A percentile compares a stretch with the other conserved stretches of the same genome.
Conservation (phyloP, 2,797 vertebrate species). For the Pterois miles region DNA sequence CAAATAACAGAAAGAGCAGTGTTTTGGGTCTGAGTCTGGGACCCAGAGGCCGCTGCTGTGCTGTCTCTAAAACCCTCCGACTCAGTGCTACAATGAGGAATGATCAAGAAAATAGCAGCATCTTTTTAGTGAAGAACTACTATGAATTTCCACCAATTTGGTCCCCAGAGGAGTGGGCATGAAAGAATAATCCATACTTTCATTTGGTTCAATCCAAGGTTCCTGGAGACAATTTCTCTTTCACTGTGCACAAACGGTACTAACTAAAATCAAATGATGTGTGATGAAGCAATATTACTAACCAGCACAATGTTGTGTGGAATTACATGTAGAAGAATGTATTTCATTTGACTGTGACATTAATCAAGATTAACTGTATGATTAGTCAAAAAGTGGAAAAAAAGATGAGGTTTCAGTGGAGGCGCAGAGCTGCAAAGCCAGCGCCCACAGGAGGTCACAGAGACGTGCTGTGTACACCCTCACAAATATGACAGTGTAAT, state of each 20-base stretch:
- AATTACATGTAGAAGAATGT: not conserved
- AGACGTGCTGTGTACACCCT: not conserved
- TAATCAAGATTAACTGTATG: not conserved
- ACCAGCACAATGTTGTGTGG: not conserved
- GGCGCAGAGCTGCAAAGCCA: not conserved
- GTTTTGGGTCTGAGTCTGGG: conserved; percentile 52
- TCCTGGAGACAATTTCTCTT: not conserved
- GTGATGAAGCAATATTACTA: not conserved
- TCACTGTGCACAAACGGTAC: not conserved
- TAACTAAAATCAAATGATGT: not conserved
- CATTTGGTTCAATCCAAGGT: not conserved
- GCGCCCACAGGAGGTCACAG: conserved; percentile 7
- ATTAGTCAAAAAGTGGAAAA: not conserved
- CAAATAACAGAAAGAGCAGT: conserved; percentile 46
- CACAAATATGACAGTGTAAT: conserved; percentile 29
- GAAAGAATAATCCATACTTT: not conserved
- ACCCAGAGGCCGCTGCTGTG: conserved; percentile 23
- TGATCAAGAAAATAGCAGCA: conserved; percentile 14
- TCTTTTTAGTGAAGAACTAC: conserved; percentile 14
- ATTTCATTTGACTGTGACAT: not conserved
- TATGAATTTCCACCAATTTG: not conserved
- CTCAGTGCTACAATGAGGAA: conserved; percentile 35
- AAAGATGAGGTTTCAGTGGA: not conserved
- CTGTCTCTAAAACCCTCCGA: conserved; percentile 32
- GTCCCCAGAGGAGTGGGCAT: not conserved